phyloP scores from a whole-genome alignment of 2,113 vertebrate species.

The Pyxicephalus adspersus region DNA sequence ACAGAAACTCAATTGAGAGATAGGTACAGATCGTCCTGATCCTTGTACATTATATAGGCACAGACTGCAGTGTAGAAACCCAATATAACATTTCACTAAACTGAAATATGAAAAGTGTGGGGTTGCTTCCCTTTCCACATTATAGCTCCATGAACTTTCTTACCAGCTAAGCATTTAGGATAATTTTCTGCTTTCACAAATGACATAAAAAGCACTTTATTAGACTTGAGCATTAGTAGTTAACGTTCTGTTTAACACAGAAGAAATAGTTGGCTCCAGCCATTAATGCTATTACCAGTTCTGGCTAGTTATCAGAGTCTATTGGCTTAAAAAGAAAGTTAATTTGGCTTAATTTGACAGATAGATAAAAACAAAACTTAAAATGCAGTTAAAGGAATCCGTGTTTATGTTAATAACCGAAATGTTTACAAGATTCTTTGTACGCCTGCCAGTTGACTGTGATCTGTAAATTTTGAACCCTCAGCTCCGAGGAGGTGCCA shows the following conservation, averaged over 20 bases:
- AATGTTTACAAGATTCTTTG: constrained; percentile 33
- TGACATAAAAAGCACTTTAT: not conserved
- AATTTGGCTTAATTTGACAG: constrained; percentile 51
- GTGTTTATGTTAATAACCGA: constrained; percentile 10
- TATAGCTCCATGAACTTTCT: no score
- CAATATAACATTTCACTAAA: no score
- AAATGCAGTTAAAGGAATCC: constrained; percentile 33
- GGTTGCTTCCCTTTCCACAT: no score
- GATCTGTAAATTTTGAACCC: not conserved
- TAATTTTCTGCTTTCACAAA: no score
- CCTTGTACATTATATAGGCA: no score
- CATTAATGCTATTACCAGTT: constrained; percentile 18
- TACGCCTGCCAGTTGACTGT: constrained; percentile 19
- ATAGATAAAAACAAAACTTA: constrained; percentile 35
- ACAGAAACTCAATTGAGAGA: no score
- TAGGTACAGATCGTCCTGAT: no score
- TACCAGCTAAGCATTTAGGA: no score
- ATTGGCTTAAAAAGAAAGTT: constrained; percentile 40
- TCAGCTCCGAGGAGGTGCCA: not conserved
- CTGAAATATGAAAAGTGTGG: no score
- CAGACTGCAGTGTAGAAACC: no score
- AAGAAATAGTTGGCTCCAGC: constrained; percentile 8
- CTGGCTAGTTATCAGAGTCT: constrained; percentile 21
- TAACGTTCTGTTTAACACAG: constrained; percentile 1
- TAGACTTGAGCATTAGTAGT: constrained; percentile 3